Base-by-base conservation (phyloP, 2,797 vertebrate species). In the Acrossocheilus wenchowensis region DNA sequence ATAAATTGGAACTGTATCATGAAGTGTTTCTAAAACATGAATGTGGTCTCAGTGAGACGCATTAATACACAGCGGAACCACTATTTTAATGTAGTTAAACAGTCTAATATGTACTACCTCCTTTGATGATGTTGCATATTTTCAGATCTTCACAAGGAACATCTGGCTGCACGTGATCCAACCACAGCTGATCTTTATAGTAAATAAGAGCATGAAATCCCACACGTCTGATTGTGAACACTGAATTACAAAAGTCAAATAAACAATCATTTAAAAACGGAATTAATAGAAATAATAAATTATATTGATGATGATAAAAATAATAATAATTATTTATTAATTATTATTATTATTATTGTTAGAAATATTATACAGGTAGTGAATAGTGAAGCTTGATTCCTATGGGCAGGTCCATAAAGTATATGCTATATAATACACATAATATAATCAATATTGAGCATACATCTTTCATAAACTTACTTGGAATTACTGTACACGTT, bases 71-170 rank as follows among this genome's bases (percentile, higher is more conserved):
- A 14, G 17, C 21, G 60, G 69, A 39, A 54, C 14, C 36, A 2
- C 6, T 1, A 8, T 34, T 71, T 72, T 39, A 6, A 60, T 21
- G 2, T 8, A 23, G 3, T 43, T 5, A 39, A 39, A 19, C 78
- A 83, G 48, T 48, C 23, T 39, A 41, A 68, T 8, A 30, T 69
- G 48, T 15, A 15, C 2, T 83, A 88, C 84, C 88, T 86, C 87
- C 84, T 88, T 88, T 88, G 54, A 86, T 78, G 23, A 88, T 74
- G 39, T 69, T 7, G 23, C 84, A 88, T 34, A 88, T n/a, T 30
- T 83, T 83, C 0, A 83, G 5, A 45, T 83, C 81, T 2, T 43
- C 30, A 39, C 87, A 88, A 1, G 69, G 30, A 36, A 68, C 0
- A 36, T 36, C 21, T 0, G 84, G 36, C 52, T 74, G 54, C 5